Base-by-base conservation (phyloP, 2,113 vertebrate genomes). In the Xenus cinereus region DNA sequence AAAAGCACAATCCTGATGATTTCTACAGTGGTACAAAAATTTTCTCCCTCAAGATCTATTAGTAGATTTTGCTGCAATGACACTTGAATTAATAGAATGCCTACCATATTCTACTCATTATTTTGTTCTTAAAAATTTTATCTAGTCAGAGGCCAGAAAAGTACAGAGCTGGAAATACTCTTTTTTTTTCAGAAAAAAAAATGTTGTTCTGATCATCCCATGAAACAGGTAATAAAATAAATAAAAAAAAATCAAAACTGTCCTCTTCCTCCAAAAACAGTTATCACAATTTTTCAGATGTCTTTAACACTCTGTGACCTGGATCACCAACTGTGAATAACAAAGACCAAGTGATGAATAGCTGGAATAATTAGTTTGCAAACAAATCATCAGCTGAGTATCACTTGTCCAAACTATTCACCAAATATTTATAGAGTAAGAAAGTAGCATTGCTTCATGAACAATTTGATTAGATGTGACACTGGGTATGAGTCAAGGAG, bases 341-440 rank as follows among this genome's bases (percentile, higher is more conserved):
- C 45, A 82, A 84, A 73, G 74, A 84, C 24, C 8, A 8, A 93
- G 86, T 89, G 88, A 93, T 82, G 92, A 95, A 90, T 78, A 88
- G 80, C 73, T 87, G 80, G 86, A 92, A 90, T 93, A 92, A 87
- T 89, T 87, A 90, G 88, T 92, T 97, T 94, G 92, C 88, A 93
- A 92, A 93, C 88, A 94, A 89, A 93, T 93, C 86, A 84, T 95
- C 77, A 89, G 57, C 84, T 94, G 89, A 95, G 41, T 89, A 95
- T 80, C 89, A 95, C 84, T 96, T 95, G 87, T 92, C 63, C 89
- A 87, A 91, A 87, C 45, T 87, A 85, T 94, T 95, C 91, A 77
- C 87, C 77, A 91, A 95, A 95, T 94, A 95, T 95, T 96, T 97
- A 84, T 79, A 78, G 84, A 95, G 74, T 43, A 94, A 87, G 81